These are phyloP conservation scores for Trypoxylus dichotomus DNA, from an alignment of 1,140 invertebrate genomes.

Conservation along the genomic window DNA sequence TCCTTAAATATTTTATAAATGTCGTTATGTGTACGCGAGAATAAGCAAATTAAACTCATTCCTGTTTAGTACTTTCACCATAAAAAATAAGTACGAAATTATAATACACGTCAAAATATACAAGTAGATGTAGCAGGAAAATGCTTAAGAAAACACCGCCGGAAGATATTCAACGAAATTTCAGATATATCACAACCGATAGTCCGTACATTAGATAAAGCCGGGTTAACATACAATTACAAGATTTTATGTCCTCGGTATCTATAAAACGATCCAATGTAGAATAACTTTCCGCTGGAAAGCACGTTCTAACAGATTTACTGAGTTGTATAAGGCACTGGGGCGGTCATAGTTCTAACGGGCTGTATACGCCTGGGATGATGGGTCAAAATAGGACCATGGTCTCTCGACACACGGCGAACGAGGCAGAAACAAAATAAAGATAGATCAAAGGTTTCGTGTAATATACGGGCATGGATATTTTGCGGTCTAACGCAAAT, in stretches of 20 bases:
- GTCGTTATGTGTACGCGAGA: background rate
- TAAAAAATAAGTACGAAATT: background rate
- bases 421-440: constrained; percentile 20
- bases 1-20: too few relatives aligned
- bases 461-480: background rate
- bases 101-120: background rate
- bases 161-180: background rate
- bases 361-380: constrained; percentile 18
- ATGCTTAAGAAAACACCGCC: background rate
- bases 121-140: background rate
- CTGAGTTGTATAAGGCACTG: constrained; percentile 12
- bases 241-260: constrained; percentile 17
- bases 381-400: constrained; percentile 5
- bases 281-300: constrained; percentile 4
- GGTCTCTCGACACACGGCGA: constrained; percentile 1
- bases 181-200: constrained; percentile 11
- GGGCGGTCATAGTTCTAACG: constrained; percentile 13
- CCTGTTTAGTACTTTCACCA: background rate
- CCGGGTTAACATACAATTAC: constrained; percentile 18
- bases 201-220: constrained; percentile 3
- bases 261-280: constrained; percentile 16
- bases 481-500: background rate
- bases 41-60: background rate
- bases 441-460: constrained; percentile 19
- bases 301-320: constrained; percentile 22